Conservation (phyloP, 2,888 invertebrate genomes). For the Eupithecia vulgata region DNA sequence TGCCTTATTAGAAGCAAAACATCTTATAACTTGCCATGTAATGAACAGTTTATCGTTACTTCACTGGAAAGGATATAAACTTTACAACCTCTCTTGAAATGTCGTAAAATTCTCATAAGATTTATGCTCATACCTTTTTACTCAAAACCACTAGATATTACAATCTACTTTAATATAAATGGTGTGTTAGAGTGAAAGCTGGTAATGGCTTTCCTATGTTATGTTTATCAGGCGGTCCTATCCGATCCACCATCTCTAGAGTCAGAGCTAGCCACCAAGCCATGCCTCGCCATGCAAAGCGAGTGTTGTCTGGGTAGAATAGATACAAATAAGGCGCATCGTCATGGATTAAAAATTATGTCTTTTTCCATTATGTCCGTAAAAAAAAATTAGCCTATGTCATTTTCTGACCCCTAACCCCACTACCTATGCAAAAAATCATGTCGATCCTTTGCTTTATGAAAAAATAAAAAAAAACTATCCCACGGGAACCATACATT, state of each 20-base stretch:
- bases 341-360: too few relatives aligned
- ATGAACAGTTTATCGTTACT: slow-evolving; percentile 54
- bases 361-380: too few relatives aligned
- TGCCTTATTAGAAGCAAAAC: slow-evolving; percentile 28
- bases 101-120: slow-evolving; percentile 55
- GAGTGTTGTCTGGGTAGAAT: too few relatives aligned
- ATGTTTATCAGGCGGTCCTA: neutral
- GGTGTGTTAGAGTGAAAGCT: slow-evolving; percentile 28
- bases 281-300: neutral
- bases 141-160: slow-evolving; percentile 56
- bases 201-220: slow-evolving; percentile 20
- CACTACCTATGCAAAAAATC: too few relatives aligned
- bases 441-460: too few relatives aligned
- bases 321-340: too few relatives aligned
- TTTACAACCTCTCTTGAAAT: slow-evolving; percentile 56
- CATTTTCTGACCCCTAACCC: too few relatives aligned
- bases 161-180: slow-evolving; percentile 58
- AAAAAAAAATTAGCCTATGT: too few relatives aligned
- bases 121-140: slow-evolving; percentile 61
- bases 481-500: too few relatives aligned
- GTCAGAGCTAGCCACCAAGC: neutral
- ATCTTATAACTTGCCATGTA: slow-evolving; percentile 44
- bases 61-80: slow-evolving; percentile 58
- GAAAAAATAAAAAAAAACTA: too few relatives aligned
- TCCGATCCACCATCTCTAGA: neutral